Evolutionary conservation across 2,888 invertebrate species (phyloP).

Genomic region (Drosophila maculinotata): DNA sequence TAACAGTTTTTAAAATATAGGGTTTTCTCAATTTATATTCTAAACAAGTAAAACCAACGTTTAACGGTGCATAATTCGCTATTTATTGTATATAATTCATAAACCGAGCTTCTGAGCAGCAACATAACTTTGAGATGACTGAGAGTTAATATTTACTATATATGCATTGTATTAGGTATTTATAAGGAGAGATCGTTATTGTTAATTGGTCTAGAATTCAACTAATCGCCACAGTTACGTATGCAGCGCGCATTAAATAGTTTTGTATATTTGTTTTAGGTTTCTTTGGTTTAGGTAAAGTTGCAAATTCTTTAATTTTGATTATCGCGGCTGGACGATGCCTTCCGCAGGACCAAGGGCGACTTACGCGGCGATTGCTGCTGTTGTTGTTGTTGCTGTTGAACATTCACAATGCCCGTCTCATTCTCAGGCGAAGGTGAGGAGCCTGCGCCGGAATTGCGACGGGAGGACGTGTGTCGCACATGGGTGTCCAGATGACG

Average conservation of each 20-base stretch:
- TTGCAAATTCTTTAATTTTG: conserved; percentile 43
- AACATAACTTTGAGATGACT: conserved; percentile 18
- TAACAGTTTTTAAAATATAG: too few relatives aligned
- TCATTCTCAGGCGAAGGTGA: conserved; percentile 87
- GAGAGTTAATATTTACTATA: conserved; percentile 9
- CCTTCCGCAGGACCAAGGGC: conserved; percentile 84
- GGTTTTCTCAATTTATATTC: too few relatives aligned
- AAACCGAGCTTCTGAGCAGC: conserved; percentile 27
- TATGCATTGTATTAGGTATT: conserved; percentile 16
- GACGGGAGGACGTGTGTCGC: conserved; percentile 88
- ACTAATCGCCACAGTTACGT: conserved; percentile 47
- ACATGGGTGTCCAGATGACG: conserved; percentile 95
- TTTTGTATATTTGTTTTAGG: conserved; percentile 12
- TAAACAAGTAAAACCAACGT: background rate
- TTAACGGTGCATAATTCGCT: conserved; percentile 33
- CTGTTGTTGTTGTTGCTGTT: conserved; percentile 65
- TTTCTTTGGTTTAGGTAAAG: background rate
- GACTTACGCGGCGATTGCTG: conserved; percentile 86
- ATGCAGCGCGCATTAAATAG: conserved; percentile 22
- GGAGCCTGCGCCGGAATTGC: conserved; percentile 87
- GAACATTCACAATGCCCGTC: conserved; percentile 80
- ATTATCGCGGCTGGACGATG: conserved; percentile 78
- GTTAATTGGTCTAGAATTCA: conserved; percentile 72
- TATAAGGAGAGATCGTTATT: conserved; percentile 26
- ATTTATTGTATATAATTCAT: conserved; percentile 40